Evolutionary conservation across 2,888 invertebrate genomes (phyloP).

Genomic region (Crematogaster levior): DNA sequence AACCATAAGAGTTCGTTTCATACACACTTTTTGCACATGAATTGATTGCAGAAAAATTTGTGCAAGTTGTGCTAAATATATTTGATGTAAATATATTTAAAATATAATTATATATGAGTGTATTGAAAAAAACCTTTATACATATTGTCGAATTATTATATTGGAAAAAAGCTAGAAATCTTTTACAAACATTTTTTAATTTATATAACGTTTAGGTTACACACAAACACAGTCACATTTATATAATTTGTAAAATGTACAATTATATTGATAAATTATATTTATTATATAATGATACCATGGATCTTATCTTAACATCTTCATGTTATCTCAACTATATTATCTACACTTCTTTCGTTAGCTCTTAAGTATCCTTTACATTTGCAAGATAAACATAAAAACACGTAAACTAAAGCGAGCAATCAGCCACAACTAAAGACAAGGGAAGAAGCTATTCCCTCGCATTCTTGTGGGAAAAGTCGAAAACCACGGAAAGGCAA

Average conservation of each 20-base stretch:
- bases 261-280: background rate
- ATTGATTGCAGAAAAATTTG: background rate
- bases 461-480: conserved; percentile 72
- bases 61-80: background rate
- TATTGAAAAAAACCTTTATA: background rate
- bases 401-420: conserved; percentile 7
- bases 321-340: background rate
- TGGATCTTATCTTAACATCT: background rate
- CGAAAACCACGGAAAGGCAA: conserved; percentile 44
- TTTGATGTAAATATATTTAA: too few relatives aligned
- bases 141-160: background rate
- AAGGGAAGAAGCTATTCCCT: conserved; percentile 31
- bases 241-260: background rate
- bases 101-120: background rate
- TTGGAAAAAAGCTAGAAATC: background rate
- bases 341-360: background rate
- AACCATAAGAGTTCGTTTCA: background rate
- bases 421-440: conserved; percentile 50
- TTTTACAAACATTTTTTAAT: background rate
- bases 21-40: background rate
- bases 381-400: background rate
- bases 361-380: background rate
- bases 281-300: background rate
- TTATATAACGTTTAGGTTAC: background rate
- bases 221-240: background rate